These are phyloP conservation scores for Asbolus verrucosus DNA, from an alignment of 1,140 invertebrate species.

Conservation along the genomic window DNA sequence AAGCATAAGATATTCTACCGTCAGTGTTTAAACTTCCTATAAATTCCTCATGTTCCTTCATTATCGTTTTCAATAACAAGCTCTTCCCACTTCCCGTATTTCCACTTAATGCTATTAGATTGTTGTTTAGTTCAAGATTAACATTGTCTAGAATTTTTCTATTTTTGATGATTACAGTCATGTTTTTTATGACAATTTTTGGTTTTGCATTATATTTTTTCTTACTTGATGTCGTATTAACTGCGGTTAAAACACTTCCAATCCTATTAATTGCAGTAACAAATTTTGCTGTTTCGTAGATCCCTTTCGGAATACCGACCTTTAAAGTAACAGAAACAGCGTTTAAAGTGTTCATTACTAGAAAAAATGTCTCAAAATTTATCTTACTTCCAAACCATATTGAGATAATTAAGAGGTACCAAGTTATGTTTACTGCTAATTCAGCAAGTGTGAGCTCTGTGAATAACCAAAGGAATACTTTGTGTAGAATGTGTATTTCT, in stretches of 20 bases:
- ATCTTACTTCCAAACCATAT: conserved; percentile 75
- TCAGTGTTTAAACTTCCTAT: conserved; percentile 72
- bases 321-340: conserved; percentile 78
- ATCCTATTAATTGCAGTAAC: conserved; percentile 43
- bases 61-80: conserved; percentile 76
- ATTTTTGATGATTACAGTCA: background rate
- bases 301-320: conserved; percentile 78
- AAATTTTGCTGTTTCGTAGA: conserved; percentile 70
- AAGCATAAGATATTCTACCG: conserved; percentile 82
- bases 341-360: conserved; percentile 80
- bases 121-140: conserved; percentile 68
- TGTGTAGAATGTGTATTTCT: conserved; percentile 51
- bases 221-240: conserved; percentile 31
- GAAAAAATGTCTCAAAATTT: conserved; percentile 81
- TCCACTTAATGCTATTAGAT: conserved; percentile 79
- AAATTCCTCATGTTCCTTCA: conserved; percentile 79
- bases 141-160: conserved; percentile 71
- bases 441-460: conserved; percentile 52
- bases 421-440: conserved; percentile 71
- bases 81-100: conserved; percentile 86
- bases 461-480: conserved; percentile 51
- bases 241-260: conserved; percentile 36
- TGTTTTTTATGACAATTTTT: background rate
- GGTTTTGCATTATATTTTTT: conserved; percentile 13
- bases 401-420: conserved; percentile 75